Conservation (phyloP, 2,888 invertebrate genomes). For the Tanypteryx hageni region DNA sequence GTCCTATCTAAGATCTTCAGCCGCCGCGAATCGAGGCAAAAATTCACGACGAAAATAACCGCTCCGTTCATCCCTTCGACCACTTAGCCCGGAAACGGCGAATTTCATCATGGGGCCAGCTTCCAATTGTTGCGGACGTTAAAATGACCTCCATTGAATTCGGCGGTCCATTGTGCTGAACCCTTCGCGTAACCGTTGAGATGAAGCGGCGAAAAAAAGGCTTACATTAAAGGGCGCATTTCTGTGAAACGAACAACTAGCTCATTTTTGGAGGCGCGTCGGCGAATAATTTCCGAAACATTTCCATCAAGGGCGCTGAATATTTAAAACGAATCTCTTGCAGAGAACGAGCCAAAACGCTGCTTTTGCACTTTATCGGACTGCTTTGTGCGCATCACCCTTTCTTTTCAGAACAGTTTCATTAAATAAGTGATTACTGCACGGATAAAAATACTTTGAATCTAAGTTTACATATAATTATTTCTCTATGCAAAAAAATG, state of each 20-base stretch:
- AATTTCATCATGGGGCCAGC: slow-evolving; percentile 17
- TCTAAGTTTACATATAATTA: no score
- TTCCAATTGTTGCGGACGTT: slow-evolving; percentile 18
- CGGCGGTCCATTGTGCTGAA: not conserved
- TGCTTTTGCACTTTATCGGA: no score
- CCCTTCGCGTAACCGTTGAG: slow-evolving; percentile 9
- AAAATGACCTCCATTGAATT: slow-evolving; percentile 44
- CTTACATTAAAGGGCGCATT: not conserved
- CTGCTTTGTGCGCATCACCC: no score
- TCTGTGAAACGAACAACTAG: not conserved
- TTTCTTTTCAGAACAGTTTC: no score
- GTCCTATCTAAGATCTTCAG: no score
- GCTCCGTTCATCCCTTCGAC: not conserved
- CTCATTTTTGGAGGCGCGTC: slow-evolving; percentile 15
- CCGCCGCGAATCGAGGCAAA: no score
- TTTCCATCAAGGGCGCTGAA: slow-evolving; percentile 5
- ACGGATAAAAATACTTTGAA: no score
- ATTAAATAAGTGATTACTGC: no score
- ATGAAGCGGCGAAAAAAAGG: not conserved
- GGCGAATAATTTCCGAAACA: not conserved
- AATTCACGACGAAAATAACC: no score
- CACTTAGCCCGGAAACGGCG: no score
- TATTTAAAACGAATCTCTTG: not conserved
- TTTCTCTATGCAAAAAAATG: no score
- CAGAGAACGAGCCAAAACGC: no score